A percentile compares a stretch with the other conserved stretches of the same genome.
These are phyloP conservation scores for Papilio polytes DNA, from an alignment of 1,140 invertebrate genomes.

Conservation along the genomic window DNA sequence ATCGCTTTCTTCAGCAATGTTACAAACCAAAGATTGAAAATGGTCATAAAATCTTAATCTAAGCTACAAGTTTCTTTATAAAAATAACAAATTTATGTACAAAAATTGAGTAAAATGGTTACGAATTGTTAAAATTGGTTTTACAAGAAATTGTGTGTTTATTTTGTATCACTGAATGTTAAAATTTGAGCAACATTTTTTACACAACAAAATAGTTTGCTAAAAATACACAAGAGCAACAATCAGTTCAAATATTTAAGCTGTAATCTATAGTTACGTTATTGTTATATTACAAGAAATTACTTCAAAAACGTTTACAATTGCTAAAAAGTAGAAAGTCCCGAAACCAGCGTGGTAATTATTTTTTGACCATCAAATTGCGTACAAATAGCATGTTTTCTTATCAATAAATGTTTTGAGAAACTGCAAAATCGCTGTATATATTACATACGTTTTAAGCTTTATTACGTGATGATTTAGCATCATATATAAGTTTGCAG, in stretches of 20 bases:
- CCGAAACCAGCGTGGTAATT: no score
- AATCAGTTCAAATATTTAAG: not conserved
- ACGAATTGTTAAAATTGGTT: slow-evolving; percentile 19
- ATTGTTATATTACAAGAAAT: not conserved
- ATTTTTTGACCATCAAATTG: no score
- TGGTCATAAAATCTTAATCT: not conserved
- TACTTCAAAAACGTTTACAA: not conserved
- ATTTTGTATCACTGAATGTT: not conserved
- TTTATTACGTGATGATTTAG: no score
- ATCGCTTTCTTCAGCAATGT: not conserved
- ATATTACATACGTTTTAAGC: no score
- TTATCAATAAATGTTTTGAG: no score
- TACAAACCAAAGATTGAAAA: not conserved
- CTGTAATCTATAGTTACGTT: slow-evolving; percentile 6
- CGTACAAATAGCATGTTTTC: no score
- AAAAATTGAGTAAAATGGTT: slow-evolving; percentile 24
- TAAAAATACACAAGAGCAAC: not conserved
- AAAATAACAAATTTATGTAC: slow-evolving; percentile 37
- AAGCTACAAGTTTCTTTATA: slow-evolving; percentile 19
- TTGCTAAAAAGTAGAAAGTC: not conserved
- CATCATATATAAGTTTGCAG: no score
- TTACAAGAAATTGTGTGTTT: slow-evolving; percentile 18
- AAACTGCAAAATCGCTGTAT: no score
- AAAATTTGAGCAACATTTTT: slow-evolving; percentile 34
- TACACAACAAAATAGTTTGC: slow-evolving; percentile 16